Evolutionary conservation across 2,888 invertebrate species (phyloP).

Genomic region (Oscheius onirici): DNA sequence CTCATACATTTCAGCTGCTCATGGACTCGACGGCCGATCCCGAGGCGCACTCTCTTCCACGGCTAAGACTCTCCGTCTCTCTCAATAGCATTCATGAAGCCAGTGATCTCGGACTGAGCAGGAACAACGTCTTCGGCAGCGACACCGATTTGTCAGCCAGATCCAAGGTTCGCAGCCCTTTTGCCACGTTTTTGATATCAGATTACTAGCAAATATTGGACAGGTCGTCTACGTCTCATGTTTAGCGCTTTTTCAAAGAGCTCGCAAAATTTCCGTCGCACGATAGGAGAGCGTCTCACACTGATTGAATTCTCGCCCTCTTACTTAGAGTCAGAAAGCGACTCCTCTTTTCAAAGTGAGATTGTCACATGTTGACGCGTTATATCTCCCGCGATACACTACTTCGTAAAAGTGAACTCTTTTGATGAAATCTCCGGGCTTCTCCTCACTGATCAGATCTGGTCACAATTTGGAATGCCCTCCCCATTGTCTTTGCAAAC

Average conservation of each 20-base stretch:
- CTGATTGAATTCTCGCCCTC: slow-evolving; percentile 21
- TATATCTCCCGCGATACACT: no score
- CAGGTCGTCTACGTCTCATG: no score
- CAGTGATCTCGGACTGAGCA: slow-evolving; percentile 16
- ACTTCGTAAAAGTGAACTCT: no score
- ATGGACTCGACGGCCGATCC: slow-evolving; percentile 31
- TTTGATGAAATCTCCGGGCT: slow-evolving; percentile 7
- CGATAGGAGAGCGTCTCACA: not conserved
- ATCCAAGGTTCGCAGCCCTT: slow-evolving; percentile 2
- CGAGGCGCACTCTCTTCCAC: slow-evolving; percentile 3
- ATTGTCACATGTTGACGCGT: slow-evolving; percentile 1
- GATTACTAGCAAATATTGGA: not conserved
- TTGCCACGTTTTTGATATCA: slow-evolving; percentile 5
- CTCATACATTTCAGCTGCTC: slow-evolving; percentile 20
- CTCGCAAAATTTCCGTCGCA: no score
- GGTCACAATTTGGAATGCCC: not conserved
- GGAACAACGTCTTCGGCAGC: slow-evolving; percentile 11
- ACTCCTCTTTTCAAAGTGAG: not conserved
- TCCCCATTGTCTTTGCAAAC: not conserved
- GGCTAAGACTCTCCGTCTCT: slow-evolving; percentile 21
- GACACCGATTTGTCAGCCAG: slow-evolving; percentile 25
- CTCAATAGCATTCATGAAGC: slow-evolving; percentile 13
- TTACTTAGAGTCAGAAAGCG: not conserved
- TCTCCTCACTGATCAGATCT: slow-evolving; percentile 1
- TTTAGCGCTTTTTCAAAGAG: no score